Evolutionary conservation across 2,888 invertebrate species (phyloP), one percentile per base, ranked within the genome.

Genomic region (Gari tellinella): DNA sequence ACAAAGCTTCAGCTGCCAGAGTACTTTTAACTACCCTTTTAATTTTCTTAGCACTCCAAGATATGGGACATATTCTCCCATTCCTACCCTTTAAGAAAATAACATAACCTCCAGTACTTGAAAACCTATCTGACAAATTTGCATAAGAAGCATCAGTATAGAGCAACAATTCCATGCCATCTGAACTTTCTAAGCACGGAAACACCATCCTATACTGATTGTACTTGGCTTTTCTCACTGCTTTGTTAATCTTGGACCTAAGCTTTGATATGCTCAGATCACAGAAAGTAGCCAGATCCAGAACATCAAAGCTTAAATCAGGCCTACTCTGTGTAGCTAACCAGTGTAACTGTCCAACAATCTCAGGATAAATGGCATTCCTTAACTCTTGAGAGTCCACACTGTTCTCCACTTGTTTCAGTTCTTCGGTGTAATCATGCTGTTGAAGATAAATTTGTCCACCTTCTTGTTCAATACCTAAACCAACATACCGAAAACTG

Each of bases 81-180:
- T 64, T 61, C 37, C 55, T 21, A 23, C 69, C 56, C 57, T 41
- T 45, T 7, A 77, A 55, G 45, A 74, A 70, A 25, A 73, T 45
- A 14, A 72, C 19, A 48, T 61, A 49, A 19, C 63, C 70, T 38
- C 67, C 65, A 31, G 58, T 60, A 62, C 60, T 73, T 19, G 61
- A 60, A 12, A 70, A 51, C 49, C 73, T 64, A 57, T 74, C 76
- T 46, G 65, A 43, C 37, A 81, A 43, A 61, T 81, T 81, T 0
- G 73, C 79, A 61, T 61, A 68, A 14, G 76, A 67, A 21, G 81
- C 79, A 70, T 81, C 75, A 41, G 56, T 68, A 26, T 23, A 69
- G 12, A 72, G 17, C 12, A 74, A 19, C 1, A 81, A 45, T 40
- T 62, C 69, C 4, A 69, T 17, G 12, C 17, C 45, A n/a, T 63